Conservation (phyloP, 2,888 invertebrate species). For the Philereme vetulata region DNA sequence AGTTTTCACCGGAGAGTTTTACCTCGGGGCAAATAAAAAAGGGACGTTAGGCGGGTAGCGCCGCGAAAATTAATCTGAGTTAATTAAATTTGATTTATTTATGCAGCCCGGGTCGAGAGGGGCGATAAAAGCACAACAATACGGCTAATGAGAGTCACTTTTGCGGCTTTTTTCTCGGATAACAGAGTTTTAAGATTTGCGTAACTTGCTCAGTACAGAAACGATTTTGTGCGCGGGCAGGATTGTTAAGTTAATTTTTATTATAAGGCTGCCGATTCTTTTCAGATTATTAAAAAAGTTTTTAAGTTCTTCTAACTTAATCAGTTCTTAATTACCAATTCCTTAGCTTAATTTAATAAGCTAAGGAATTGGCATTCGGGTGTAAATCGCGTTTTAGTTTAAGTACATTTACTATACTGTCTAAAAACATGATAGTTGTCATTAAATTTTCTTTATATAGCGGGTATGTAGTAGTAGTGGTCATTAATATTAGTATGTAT, state of each 20-base stretch:
- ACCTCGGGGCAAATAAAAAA: slow-evolving; percentile 74
- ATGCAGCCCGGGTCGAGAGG: slow-evolving; percentile 66
- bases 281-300: slow-evolving; percentile 15
- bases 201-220: slow-evolving; percentile 60
- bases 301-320: slow-evolving; percentile 2
- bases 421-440: no score
- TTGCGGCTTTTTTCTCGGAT: slow-evolving; percentile 73
- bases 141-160: slow-evolving; percentile 79
- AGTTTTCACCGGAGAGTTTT: slow-evolving; percentile 67
- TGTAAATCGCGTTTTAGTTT: no score
- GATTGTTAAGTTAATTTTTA: slow-evolving; percentile 36
- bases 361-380: no score
- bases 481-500: no score
- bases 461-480: no score
- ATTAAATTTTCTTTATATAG: no score
- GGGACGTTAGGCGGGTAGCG: slow-evolving; percentile 63
- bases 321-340: not conserved
- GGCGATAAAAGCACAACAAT: slow-evolving; percentile 79
- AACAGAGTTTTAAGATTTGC: slow-evolving; percentile 72
- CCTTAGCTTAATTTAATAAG: not conserved
- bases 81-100: slow-evolving; percentile 84
- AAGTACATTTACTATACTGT: no score
- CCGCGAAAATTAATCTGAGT: slow-evolving; percentile 82
- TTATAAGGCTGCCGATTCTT: slow-evolving; percentile 21
- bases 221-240: slow-evolving; percentile 52